Base-by-base conservation (phyloP, 2,888 invertebrate species). In the Patella pellucida region DNA sequence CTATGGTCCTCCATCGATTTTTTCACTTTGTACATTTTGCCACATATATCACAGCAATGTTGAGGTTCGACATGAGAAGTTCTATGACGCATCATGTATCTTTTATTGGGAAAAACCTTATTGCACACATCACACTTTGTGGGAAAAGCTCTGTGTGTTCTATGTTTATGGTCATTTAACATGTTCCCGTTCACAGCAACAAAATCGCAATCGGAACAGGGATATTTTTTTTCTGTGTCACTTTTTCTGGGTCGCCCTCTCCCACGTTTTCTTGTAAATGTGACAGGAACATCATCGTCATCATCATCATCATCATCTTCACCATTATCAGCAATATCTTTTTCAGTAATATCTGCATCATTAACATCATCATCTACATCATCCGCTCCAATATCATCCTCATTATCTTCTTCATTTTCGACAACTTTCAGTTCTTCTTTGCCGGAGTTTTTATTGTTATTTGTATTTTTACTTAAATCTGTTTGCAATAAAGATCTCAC, bases 21-120 rank as follows among this genome's bases (percentile, higher is more conserved):
- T n/a, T 75, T 74, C 27, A 81, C 78, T 79, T 86, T 87, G 72
- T 85, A 87, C 75, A 82, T 78, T 75, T 86, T 86, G 3, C 85
- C 85, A 79, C 87, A 87, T n/a, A 83, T 76, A 72, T 84, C 83
- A 80, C 87, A 87, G 19, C 76, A 76, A 76, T 83, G 76, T 67
- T 80, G 79, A 3, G 81, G 76, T 3, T 79, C 80, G 15, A 73
- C 76, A 54, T 86, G 86, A 1, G 81, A 83, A 23, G 71, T 71
- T 41, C 79, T 54, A 69, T 86, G 86, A 7, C 86, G 80, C 52
- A 81, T 81, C 81, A 85, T 79, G 69, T 85, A 84, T 1, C 81
- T 75, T n/a, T 78, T 72, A 71, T 81, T 85, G 9, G 79, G 80
- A 71, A 86, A 86, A 12, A 85, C 78, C 76, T 86, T 85, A 23